Evolutionary conservation across 2,888 invertebrate species (phyloP).

Genomic region (Hydropsyche betteni): DNA sequence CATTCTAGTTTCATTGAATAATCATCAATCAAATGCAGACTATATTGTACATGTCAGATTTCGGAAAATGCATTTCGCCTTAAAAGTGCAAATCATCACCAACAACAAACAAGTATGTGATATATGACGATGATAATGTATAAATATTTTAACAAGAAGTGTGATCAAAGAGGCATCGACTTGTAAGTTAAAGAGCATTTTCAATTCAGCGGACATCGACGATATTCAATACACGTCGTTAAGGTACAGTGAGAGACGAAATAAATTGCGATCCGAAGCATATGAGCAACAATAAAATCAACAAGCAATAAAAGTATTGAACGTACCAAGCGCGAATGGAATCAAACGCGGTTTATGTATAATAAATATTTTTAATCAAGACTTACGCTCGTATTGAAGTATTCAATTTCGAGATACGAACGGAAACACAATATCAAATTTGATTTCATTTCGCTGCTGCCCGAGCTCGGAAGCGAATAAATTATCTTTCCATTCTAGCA

Average conservation of each 20-base stretch:
- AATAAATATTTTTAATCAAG: slow-evolving; percentile 23
- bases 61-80: slow-evolving; percentile 13
- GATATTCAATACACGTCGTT: no score
- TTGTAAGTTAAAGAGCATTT: no score
- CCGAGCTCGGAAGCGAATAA: slow-evolving; percentile 12
- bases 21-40: slow-evolving; percentile 12
- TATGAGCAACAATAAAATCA: no score
- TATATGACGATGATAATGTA: no score
- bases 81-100: neutral
- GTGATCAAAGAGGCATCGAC: no score
- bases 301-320: no score
- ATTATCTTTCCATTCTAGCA: slow-evolving; percentile 10
- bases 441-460: slow-evolving; percentile 18
- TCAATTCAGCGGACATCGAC: no score
- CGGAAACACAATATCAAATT: slow-evolving; percentile 27
- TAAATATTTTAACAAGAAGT: no score
- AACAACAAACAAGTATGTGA: neutral
- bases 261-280: no score
- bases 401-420: slow-evolving; percentile 22
- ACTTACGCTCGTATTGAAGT: neutral
- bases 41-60: slow-evolving; percentile 18
- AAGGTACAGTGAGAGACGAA: no score
- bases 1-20: no score
- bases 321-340: no score
- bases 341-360: neutral